These are phyloP conservation scores for Xiphias gladius DNA, from an alignment of 2,113 vertebrate genomes.

Conservation along the genomic window DNA sequence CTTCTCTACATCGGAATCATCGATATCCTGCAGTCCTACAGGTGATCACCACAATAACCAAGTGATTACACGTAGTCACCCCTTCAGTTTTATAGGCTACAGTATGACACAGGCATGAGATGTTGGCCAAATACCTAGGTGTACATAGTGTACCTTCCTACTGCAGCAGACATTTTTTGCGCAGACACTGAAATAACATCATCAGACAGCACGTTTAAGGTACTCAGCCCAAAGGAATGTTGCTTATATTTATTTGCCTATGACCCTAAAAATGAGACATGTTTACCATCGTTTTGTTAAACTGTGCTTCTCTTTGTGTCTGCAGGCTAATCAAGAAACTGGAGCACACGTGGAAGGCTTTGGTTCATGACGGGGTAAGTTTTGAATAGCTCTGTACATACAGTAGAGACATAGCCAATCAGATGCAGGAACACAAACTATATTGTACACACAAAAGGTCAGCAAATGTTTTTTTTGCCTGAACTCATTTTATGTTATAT, in stretches of 20 bases:
- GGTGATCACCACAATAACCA: constrained; percentile 77
- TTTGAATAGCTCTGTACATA: constrained; percentile 17
- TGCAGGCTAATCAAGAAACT: constrained; percentile 97
- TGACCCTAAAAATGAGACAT: constrained; percentile 8
- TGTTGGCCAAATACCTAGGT: neutral
- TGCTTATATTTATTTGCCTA: neutral
- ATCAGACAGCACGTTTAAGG: constrained; percentile 5
- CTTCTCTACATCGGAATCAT: constrained; percentile 96
- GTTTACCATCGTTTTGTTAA: constrained; percentile 11
- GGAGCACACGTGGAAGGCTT: constrained; percentile 98
- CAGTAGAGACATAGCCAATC: neutral
- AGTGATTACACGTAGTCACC: neutral
- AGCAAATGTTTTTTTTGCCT: too few species aligned
- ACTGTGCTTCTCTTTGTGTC: constrained; percentile 28
- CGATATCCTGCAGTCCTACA: constrained; percentile 97
- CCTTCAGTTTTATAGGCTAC: neutral
- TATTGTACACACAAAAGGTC: neutral
- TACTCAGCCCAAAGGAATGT: neutral
- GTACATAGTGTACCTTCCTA: neutral
- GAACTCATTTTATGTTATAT: neutral
- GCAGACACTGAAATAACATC: neutral
- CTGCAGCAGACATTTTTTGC: neutral
- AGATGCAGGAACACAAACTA: neutral
- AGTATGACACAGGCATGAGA: neutral
- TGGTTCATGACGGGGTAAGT: constrained; percentile 97